Conservation (phyloP, 1,140 invertebrate genomes). For the Centruroides sculpturatus region DNA sequence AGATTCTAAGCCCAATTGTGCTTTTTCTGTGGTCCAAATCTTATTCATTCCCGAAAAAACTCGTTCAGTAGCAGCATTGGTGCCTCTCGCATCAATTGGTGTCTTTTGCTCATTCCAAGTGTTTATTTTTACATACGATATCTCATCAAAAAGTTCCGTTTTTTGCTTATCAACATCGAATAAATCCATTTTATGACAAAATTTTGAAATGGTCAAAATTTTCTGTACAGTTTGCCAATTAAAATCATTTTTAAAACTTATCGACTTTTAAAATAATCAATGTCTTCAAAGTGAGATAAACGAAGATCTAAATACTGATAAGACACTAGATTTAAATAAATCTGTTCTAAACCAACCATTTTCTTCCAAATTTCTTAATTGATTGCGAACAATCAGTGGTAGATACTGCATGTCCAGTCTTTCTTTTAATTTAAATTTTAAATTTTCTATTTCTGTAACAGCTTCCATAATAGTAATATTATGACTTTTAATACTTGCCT, state of each 20-base stretch:
- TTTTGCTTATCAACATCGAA: background rate
- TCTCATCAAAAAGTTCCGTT: background rate
- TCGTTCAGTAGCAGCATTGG: background rate
- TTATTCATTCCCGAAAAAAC: background rate
- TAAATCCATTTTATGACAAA: background rate
- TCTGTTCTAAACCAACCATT: background rate
- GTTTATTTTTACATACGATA: background rate
- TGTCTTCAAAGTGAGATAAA: background rate
- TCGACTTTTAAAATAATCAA: background rate
- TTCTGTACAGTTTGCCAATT: background rate
- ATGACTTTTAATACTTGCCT: background rate
- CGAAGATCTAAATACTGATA: background rate
- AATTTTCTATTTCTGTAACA: background rate
- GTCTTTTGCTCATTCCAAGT: background rate
- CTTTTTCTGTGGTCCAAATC: background rate
- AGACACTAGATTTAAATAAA: background rate
- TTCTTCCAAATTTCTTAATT: background rate
- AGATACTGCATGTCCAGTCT: background rate
- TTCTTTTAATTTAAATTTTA: background rate
- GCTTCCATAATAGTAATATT: background rate
- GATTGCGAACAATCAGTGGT: background rate
- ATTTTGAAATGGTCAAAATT: background rate
- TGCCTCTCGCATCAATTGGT: background rate
- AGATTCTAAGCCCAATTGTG: background rate
- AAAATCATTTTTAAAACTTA: background rate